Base-by-base conservation (phyloP, 2,888 invertebrate species). In the Toxonevra muliebris region DNA sequence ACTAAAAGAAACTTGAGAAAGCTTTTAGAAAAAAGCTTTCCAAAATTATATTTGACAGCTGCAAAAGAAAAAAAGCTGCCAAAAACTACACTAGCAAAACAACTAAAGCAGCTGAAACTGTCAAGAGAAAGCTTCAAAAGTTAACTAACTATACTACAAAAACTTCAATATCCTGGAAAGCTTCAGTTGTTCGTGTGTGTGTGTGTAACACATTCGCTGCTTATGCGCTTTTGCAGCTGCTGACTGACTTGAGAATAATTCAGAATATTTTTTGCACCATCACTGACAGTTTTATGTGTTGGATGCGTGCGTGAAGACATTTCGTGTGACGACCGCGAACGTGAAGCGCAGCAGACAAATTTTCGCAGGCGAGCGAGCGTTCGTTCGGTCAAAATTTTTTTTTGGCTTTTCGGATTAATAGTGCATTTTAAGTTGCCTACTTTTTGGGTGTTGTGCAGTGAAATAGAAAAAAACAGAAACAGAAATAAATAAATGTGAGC, bases 251-350 rank as follows among this genome's bases (percentile, higher is more conserved):
- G 65, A 58, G 57, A 57, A 64, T 45, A 11, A 45, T 58, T 65
- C 65, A 52, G 57, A 48, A n/a, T 17, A 41, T 10, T 41, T 42
- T n/a, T 15, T 42, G 17, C 19, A 43, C 19, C 57, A 30, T 59
- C 20, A 58, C 65, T 65, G 65, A 52, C 65, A 65, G 65, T 65
- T 65, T 30, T 30, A 30, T 58, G 59, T 65, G 50, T 59, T 65
- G 43, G 52, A 52, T 65, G 43, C 50, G 59, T 65, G 65, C 59
- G 65, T 59, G 59, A 43, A 59, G 50, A 52, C 57, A 65, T 41
- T 30, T 7, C 30, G 30, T 30, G 3, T 30, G 30, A 4, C 30
- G 30, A 30, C 30, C 13, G 11, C 48, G 48, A 48, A 13, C 48
- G 48, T 48, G 48, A n/a, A 48, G 30, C 7, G 30, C 30, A 30